Base-by-base conservation (phyloP, 2,888 invertebrate genomes). In the Meganola albula region DNA sequence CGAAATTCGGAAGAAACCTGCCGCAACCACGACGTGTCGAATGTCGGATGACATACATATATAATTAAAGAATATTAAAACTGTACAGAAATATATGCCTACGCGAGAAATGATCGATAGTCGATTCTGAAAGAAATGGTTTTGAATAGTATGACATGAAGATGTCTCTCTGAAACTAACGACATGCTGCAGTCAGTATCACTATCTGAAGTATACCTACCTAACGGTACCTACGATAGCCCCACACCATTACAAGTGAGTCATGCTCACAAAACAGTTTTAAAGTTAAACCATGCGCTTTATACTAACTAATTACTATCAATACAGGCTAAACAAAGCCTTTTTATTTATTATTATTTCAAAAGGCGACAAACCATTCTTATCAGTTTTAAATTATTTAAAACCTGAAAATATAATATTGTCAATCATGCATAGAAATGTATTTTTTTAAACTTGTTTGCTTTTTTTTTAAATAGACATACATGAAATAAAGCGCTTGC, bases 161-260 rank as follows among this genome's bases (percentile, higher is more conserved):
- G 16, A 41, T 46, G 52, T 35, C 25, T 39, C 39, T 38, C 24
- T 47, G 33, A 37, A 57, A 53, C 38, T 54, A 20, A n/a, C 50
- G 58, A 58, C 69, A 78, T 78, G 79, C 78, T 73, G 71, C 74
- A 74, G 78, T 78, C 78, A 77, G 78, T 74, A 73, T 48, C 37
- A 39, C 30, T 28, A 34, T 27, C 22, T 34, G 12, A 26, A 37
- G 12, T 34, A 31, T 30, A 37, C 27, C 27, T 44, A 12, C 21
- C 32, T 39, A 50, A 12, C 33, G 8, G 40, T 32, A 35, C 31
- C 32, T 37, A 42, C 40, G 38, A 51, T n/a, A 47, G 46, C 41
- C 41, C 41, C 58, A 63, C 58, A 60, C 63, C 43, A 48, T 50
- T 52, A 49, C 53, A 52, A n/a, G 18, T 37, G 44, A 52, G 50